phyloP scores from a whole-genome alignment of 1,140 invertebrate genomes.

The Achroia grisella region DNA sequence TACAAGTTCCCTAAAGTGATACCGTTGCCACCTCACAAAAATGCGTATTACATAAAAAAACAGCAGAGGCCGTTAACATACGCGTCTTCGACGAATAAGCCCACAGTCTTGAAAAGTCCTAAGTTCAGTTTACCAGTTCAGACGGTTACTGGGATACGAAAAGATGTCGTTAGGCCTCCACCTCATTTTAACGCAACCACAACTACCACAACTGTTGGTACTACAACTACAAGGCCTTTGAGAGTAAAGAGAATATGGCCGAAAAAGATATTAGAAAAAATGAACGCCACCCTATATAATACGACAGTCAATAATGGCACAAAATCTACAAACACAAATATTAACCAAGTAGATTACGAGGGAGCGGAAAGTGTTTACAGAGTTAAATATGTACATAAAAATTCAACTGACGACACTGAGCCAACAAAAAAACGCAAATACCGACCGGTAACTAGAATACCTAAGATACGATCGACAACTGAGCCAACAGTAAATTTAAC shows the following conservation, averaged over 20 bases:
- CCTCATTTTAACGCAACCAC: constrained; percentile 32
- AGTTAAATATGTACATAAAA: constrained; percentile 9
- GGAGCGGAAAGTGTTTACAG: constrained; percentile 19
- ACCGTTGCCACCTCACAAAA: constrained; percentile 27
- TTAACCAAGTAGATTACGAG: constrained; percentile 24
- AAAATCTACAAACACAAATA: constrained; percentile 20
- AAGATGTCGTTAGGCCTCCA: constrained; percentile 45
- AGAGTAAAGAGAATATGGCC: constrained; percentile 68
- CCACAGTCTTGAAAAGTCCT: constrained; percentile 29
- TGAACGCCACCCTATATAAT: constrained; percentile 28
- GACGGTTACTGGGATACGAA: constrained; percentile 51
- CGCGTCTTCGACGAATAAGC: constrained; percentile 32
- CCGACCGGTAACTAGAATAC: constrained; percentile 37
- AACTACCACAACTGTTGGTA: constrained; percentile 23
- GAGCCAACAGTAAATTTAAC: constrained; percentile 26
- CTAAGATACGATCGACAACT: constrained; percentile 29
- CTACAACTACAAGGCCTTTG: constrained; percentile 40
- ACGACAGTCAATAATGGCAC: constrained; percentile 15
- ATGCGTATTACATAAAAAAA: constrained; percentile 22
- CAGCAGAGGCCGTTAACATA: constrained; percentile 21
- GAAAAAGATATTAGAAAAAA: constrained; percentile 45
- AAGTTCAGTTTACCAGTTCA: constrained; percentile 57
- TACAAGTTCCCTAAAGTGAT: constrained; percentile 52
- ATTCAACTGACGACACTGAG: constrained; percentile 9
- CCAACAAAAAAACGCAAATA: constrained; percentile 31